Evolutionary conservation across 2,113 vertebrate genomes (phyloP).

Genomic region (Sus scrofa): T2T-Sscrofa CM000829.6:66531001-66531500

Average conservation of each 20-base stretch:
- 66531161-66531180: slow-evolving; percentile 94
- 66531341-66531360: not conserved
- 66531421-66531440: not conserved
- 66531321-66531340: not conserved
- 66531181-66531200: slow-evolving; percentile 88
- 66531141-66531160: slow-evolving; percentile 88
- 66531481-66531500: not conserved
- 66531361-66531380: too few species aligned
- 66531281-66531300: slow-evolving; percentile 80
- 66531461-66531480: not conserved
- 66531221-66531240: slow-evolving; percentile 90
- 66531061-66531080: not conserved
- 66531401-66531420: not conserved
- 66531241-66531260: slow-evolving; percentile 92
- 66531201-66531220: slow-evolving; percentile 92
- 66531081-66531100: fast-evolving
- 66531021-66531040: slow-evolving; percentile 87
- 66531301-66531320: not conserved
- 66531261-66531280: slow-evolving; percentile 91
- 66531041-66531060: fast-evolving
- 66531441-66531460: not conserved
- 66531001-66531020: slow-evolving; percentile 90
- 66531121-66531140: slow-evolving; percentile 90
- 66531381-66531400: not conserved
- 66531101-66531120: slow-evolving; percentile 88